Evolutionary conservation across 2,888 invertebrate species (phyloP).

Genomic region (Tholera decimalis): DNA sequence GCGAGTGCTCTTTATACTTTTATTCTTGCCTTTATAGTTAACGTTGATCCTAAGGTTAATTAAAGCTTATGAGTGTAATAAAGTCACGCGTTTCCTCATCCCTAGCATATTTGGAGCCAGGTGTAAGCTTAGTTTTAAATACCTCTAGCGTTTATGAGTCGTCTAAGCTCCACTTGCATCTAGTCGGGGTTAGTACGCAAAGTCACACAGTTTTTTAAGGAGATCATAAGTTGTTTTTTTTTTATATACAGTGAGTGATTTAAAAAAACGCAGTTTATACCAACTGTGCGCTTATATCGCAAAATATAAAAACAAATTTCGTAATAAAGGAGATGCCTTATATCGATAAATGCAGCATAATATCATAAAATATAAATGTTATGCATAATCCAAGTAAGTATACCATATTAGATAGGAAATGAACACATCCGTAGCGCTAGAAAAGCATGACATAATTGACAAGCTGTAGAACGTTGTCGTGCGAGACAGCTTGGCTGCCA

Average conservation of each 20-base stretch:
- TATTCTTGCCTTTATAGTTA: constrained; percentile 3
- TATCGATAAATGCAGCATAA: not conserved
- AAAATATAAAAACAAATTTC: no score
- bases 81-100: constrained; percentile 18
- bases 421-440: constrained; percentile 8
- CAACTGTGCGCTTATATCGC: no score
- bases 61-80: not conserved
- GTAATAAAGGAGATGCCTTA: no score
- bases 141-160: constrained; percentile 12
- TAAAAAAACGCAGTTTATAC: not conserved
- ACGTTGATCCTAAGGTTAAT: not conserved
- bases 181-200: no score
- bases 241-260: no score
- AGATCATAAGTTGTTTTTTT: not conserved
- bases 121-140: constrained; percentile 12
- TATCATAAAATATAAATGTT: constrained; percentile 12
- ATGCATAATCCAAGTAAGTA: no score
- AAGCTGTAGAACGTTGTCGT: constrained; percentile 16
- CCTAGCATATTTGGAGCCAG: constrained; percentile 2
- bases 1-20: not conserved
- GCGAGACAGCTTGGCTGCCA: constrained; percentile 3
- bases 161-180: constrained; percentile 2
- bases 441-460: constrained; percentile 31
- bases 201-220: not conserved
- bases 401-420: constrained; percentile 18